phyloP scores from a whole-genome alignment of 2,797 vertebrate genomes.

The Dendrocincla fuliginosa region DNA sequence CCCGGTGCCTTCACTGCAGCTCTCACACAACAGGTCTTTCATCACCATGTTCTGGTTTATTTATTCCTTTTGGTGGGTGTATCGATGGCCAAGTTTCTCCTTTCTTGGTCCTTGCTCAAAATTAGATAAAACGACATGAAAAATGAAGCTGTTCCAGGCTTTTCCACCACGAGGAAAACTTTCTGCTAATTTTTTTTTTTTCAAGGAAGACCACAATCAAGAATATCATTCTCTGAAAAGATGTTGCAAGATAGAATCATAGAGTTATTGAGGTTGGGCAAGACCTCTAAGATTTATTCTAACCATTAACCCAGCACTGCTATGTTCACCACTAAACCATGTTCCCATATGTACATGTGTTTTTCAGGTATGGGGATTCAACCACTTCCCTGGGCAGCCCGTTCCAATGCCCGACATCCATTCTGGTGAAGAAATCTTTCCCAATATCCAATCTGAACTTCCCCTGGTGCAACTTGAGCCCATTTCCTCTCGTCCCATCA shows the following conservation, averaged over 20 bases:
- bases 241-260: background rate
- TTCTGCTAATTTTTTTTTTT: background rate
- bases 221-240: background rate
- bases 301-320: background rate
- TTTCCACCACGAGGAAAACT: background rate
- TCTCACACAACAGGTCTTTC: constrained; percentile 50
- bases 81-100: background rate
- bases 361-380: background rate
- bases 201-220: background rate
- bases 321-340: background rate
- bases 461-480: background rate
- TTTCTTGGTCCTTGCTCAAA: background rate
- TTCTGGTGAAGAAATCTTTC: background rate
- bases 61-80: constrained; percentile 7
- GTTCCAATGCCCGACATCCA: background rate
- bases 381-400: background rate
- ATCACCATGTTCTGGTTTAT: background rate
- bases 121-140: background rate
- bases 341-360: fast-evolving
- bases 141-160: constrained; percentile 29
- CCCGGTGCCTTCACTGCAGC: background rate
- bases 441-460: background rate
- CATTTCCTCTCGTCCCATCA: background rate
- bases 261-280: background rate
- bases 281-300: background rate